A percentile compares a stretch with the other conserved stretches of the same genome.
Evolutionary conservation across 2,113 vertebrate species (phyloP).

Genomic region (Sterrhoptilus dennistouni): DNA sequence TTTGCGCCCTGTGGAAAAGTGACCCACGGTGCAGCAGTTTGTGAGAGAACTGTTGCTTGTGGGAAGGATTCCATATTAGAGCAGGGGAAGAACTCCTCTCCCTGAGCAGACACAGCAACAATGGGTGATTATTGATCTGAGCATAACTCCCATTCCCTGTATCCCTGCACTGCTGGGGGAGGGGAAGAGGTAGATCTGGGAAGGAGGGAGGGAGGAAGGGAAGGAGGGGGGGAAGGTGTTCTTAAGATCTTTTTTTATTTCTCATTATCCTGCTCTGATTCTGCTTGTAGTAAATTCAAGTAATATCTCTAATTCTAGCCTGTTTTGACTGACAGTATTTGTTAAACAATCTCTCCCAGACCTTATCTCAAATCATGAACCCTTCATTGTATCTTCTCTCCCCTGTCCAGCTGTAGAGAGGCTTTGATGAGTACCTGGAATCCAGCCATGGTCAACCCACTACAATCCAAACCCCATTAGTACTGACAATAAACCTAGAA

Average conservation of each 20-base stretch:
- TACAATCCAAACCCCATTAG: neutral
- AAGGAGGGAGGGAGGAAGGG: neutral
- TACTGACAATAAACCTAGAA: neutral
- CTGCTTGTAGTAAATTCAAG: fast-evolving
- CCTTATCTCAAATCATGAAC: neutral
- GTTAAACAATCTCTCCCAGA: neutral
- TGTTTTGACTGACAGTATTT: neutral
- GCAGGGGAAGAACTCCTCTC: neutral
- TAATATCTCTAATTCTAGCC: neutral
- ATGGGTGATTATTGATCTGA: neutral
- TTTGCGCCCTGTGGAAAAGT: neutral
- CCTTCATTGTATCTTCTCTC: neutral
- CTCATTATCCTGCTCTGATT: neutral
- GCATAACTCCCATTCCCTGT: neutral
- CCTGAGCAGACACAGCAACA: neutral
- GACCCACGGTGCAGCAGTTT: neutral
- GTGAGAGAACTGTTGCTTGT: neutral
- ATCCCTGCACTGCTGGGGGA: neutral
- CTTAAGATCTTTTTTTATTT: neutral
- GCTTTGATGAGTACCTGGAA: neutral
- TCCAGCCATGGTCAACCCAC: too few species aligned
- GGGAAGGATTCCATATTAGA: neutral
- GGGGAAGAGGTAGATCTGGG: neutral
- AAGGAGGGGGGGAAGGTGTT: neutral
- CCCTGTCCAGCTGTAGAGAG: neutral